Evolutionary conservation across 2,888 invertebrate genomes (phyloP).

Genomic region (Himalopsyche japonica): DNA sequence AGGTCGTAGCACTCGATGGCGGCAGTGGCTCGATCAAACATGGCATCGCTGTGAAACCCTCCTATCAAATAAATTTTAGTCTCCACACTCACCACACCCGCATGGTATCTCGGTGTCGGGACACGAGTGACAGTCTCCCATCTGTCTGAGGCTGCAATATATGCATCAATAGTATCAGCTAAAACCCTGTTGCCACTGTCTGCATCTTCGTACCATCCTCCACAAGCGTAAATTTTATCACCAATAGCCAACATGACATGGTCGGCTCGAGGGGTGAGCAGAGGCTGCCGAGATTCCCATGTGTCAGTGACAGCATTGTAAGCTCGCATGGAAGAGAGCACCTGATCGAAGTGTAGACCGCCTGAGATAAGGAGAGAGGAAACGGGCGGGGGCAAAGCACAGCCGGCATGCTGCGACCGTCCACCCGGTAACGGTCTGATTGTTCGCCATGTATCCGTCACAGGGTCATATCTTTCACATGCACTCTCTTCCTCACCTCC

Average conservation of each 20-base stretch:
- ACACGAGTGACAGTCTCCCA: slow-evolving; percentile 66
- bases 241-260: slow-evolving; percentile 65
- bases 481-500: slow-evolving; percentile 51
- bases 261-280: slow-evolving; percentile 66
- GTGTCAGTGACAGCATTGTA: slow-evolving; percentile 57
- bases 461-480: slow-evolving; percentile 65
- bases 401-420: slow-evolving; percentile 64
- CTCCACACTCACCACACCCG: slow-evolving; percentile 66
- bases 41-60: slow-evolving; percentile 67
- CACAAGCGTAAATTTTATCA: slow-evolving; percentile 65
- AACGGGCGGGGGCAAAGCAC: slow-evolving; percentile 48
- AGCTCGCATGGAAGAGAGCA: slow-evolving; percentile 55
- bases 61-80: slow-evolving; percentile 70
- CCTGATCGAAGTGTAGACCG: slow-evolving; percentile 60
- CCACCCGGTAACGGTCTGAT: slow-evolving; percentile 60
- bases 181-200: slow-evolving; percentile 57
- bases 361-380: slow-evolving; percentile 55
- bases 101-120: slow-evolving; percentile 70
- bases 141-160: slow-evolving; percentile 59
- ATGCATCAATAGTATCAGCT: slow-evolving; percentile 67
- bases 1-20: slow-evolving; percentile 70
- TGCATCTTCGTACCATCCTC: slow-evolving; percentile 66
- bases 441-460: slow-evolving; percentile 62
- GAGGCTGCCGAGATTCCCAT: slow-evolving; percentile 60
- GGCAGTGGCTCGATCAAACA: slow-evolving; percentile 68